phyloP scores from a whole-genome alignment of 2,797 vertebrate species.

The Phalloptychus januarius region DNA sequence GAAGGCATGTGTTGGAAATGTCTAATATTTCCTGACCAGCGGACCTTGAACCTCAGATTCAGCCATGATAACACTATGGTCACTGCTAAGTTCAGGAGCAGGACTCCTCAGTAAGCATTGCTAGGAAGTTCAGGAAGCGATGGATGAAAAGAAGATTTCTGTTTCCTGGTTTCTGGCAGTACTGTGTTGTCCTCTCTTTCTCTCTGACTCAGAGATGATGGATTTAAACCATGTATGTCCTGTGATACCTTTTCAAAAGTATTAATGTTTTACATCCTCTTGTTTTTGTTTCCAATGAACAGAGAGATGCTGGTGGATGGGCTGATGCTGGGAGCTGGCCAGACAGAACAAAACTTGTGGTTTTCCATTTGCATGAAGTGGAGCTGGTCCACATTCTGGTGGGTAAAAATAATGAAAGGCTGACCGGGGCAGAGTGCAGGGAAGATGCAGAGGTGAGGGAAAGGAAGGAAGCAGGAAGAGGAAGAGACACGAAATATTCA shows the following conservation, averaged over 20 bases:
- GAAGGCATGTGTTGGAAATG: neutral
- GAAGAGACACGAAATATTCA: conserved; percentile 33
- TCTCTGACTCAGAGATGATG: conserved; percentile 4
- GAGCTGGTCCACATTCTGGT: conserved; percentile 87
- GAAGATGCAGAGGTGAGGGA: conserved; percentile 75
- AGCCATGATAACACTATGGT: conserved; percentile 25
- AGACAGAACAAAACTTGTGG: conserved; percentile 87
- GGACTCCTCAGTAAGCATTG: conserved; percentile 33
- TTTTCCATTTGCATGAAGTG: conserved; percentile 90
- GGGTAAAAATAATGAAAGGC: conserved; percentile 88
- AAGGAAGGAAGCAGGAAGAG: conserved; percentile 40
- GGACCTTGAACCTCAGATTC: conserved; percentile 15
- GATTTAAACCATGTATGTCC: neutral
- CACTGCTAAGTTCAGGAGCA: conserved; percentile 27
- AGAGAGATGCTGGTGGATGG: conserved; percentile 48
- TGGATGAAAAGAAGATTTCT: conserved; percentile 34
- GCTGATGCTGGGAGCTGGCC: conserved; percentile 81
- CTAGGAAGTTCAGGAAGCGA: conserved; percentile 46
- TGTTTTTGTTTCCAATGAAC: conserved; percentile 21
- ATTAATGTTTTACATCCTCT: conserved; percentile 1
- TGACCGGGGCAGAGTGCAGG: conserved; percentile 87
- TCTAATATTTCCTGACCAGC: conserved; percentile 8
- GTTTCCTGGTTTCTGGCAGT: conserved; percentile 14
- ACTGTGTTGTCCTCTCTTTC: conserved; percentile 6
- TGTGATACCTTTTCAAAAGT: conserved; percentile 7